These are phyloP conservation scores for Charanyca ferruginea DNA, from an alignment of 2,888 invertebrate genomes.

Conservation along the genomic window DNA sequence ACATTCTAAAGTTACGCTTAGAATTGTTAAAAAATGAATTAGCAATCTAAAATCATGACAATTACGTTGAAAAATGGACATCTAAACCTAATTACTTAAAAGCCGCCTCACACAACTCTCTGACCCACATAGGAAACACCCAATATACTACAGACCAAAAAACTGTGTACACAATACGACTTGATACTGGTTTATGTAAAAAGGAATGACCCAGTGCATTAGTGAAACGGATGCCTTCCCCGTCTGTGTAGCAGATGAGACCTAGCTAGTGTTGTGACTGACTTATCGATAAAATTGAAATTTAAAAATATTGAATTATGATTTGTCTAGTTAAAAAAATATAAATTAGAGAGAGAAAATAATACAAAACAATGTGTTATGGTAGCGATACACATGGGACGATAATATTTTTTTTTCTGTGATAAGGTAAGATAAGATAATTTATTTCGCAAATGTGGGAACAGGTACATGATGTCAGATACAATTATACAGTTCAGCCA, in stretches of 20 bases:
- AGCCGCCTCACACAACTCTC: not conserved
- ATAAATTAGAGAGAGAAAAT: not conserved
- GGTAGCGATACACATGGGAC: no score
- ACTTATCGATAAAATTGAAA: slow-evolving; percentile 42
- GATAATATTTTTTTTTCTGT: no score
- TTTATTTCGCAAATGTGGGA: no score
- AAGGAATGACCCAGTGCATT: slow-evolving; percentile 72
- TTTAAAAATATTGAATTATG: not conserved
- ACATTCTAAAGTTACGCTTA: no score
- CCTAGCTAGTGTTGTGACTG: slow-evolving; percentile 50
- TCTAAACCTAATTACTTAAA: not conserved
- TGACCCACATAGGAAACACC: not conserved
- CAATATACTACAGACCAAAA: slow-evolving; percentile 16
- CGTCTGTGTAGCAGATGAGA: slow-evolving; percentile 69
- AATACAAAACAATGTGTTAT: no score
- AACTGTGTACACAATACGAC: slow-evolving; percentile 31
- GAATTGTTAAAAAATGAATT: no score
- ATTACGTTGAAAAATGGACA: no score
- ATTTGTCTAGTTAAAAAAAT: not conserved
- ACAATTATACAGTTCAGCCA: no score
- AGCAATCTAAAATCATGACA: no score
- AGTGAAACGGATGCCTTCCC: slow-evolving; percentile 72
- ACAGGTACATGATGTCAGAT: no score
- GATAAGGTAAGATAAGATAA: no score
- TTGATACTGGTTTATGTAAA: slow-evolving; percentile 57